These are phyloP conservation scores for Theonella swinhoei DNA, from an alignment of 37 sponge, comb jelly and placozoan species.

Conservation along the genomic window DNA sequence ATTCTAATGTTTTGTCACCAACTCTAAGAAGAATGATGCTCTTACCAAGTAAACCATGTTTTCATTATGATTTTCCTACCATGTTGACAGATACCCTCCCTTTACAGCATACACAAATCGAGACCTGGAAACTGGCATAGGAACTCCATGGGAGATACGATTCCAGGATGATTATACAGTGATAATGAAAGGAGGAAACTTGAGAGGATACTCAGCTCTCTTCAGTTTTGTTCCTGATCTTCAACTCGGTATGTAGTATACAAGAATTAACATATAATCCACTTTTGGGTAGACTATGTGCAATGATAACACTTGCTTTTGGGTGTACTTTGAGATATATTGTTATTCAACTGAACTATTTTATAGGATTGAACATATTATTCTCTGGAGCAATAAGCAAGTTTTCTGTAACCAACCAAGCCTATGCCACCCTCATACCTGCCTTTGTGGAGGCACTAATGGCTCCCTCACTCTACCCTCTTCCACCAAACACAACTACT, in stretches of 20 bases:
- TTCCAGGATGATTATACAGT: constrained; percentile 25
- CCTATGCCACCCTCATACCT: neutral
- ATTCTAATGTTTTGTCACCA: neutral
- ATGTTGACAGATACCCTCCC: too few relatives aligned
- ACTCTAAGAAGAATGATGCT: neutral
- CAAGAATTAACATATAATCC: neutral
- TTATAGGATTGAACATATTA: neutral
- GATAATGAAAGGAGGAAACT: constrained; percentile 33
- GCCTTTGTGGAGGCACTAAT: neutral
- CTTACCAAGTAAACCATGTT: neutral
- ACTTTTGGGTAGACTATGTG: too few relatives aligned
- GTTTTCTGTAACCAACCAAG: neutral
- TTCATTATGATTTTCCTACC: neutral
- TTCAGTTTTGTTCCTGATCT: constrained; percentile 43
- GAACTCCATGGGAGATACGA: constrained; percentile 60
- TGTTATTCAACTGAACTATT: too few relatives aligned
- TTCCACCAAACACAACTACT: neutral
- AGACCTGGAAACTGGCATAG: constrained; percentile 37
- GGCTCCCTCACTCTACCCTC: neutral
- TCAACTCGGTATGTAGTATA: constrained; percentile 20
- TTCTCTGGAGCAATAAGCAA: neutral
- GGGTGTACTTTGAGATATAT: neutral
- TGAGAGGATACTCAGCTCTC: constrained; percentile 34
- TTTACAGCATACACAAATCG: constrained; percentile 22
- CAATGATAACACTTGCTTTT: neutral